Conservation (phyloP, 2,888 invertebrate genomes). For the Hirtodrosophila histrioides region DNA sequence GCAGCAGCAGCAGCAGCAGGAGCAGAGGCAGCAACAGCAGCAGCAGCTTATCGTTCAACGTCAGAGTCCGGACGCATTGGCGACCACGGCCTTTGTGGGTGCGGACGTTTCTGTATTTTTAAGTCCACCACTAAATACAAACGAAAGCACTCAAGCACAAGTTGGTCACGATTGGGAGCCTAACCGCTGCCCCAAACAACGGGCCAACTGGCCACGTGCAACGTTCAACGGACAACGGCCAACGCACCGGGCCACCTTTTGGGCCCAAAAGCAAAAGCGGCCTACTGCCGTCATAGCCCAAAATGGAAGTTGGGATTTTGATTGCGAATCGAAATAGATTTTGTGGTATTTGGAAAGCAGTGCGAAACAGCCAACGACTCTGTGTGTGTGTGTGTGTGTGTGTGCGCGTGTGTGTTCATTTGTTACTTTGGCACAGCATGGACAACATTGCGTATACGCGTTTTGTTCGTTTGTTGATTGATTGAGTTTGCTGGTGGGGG, state of each 20-base stretch:
- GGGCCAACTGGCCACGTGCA: slow-evolving; percentile 11
- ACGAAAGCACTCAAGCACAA: slow-evolving; percentile 83
- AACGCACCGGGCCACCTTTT: slow-evolving; percentile 24
- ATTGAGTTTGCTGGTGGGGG: slow-evolving; percentile 44
- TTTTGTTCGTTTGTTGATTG: slow-evolving; percentile 78
- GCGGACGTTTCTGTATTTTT: slow-evolving; percentile 76
- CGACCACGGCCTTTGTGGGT: slow-evolving; percentile 69
- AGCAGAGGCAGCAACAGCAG: slow-evolving; percentile 31
- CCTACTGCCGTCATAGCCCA: slow-evolving; percentile 60
- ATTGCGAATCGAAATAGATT: slow-evolving; percentile 82
- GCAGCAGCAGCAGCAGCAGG: slow-evolving; percentile 45
- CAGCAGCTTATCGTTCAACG: slow-evolving; percentile 69
- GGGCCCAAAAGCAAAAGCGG: slow-evolving; percentile 40
- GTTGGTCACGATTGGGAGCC: slow-evolving; percentile 75
- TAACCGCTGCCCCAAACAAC: slow-evolving; percentile 31
- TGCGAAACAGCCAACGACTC: slow-evolving; percentile 53
- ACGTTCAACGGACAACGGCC: slow-evolving; percentile 12
- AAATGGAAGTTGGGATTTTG: slow-evolving; percentile 83
- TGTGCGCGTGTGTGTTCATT: slow-evolving; percentile 56
- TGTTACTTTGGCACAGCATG: slow-evolving; percentile 68
- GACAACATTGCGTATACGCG: slow-evolving; percentile 78
- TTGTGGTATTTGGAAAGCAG: slow-evolving; percentile 80
- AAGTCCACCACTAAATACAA: slow-evolving; percentile 84
- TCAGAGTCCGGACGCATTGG: slow-evolving; percentile 57
- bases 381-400: slow-evolving; percentile 20